Evolutionary conservation across 2,888 invertebrate genomes (phyloP).

Genomic region (Andrena marginata): DNA sequence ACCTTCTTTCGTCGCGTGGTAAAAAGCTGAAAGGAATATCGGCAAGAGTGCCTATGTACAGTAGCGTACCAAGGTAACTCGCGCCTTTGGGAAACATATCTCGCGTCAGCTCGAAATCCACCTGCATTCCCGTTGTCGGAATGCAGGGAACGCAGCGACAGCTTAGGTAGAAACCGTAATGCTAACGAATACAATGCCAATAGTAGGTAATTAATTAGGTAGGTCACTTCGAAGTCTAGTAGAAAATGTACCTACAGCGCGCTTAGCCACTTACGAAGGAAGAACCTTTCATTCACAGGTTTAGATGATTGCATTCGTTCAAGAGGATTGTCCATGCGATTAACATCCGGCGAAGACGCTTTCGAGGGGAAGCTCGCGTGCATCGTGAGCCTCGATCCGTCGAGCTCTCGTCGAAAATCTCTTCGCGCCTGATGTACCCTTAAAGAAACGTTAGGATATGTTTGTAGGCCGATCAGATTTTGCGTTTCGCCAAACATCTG

Average conservation of each 20-base stretch:
- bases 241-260: constrained; percentile 62
- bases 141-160: constrained; percentile 4
- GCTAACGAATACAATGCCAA: constrained; percentile 18
- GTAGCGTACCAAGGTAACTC: neutral
- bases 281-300: constrained; percentile 54
- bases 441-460: constrained; percentile 65
- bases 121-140: constrained; percentile 5
- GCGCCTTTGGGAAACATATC: neutral
- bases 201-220: constrained; percentile 22
- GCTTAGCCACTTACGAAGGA: constrained; percentile 64
- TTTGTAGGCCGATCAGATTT: constrained; percentile 66
- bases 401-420: constrained; percentile 34
- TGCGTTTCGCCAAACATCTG: constrained; percentile 28
- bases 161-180: constrained; percentile 9
- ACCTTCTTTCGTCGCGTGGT: neutral
- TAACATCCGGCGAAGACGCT: constrained; percentile 51
- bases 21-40: constrained; percentile 5
- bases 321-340: constrained; percentile 71
- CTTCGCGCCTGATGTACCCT: constrained; percentile 50
- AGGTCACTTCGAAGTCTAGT: constrained; percentile 59
- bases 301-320: constrained; percentile 70
- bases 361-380: constrained; percentile 29
- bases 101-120: neutral
- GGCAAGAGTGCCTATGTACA: neutral
- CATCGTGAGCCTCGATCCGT: neutral